Evolutionary conservation across 2,797 vertebrate genomes (phyloP).

Genomic region (Scolopax rusticola): DNA sequence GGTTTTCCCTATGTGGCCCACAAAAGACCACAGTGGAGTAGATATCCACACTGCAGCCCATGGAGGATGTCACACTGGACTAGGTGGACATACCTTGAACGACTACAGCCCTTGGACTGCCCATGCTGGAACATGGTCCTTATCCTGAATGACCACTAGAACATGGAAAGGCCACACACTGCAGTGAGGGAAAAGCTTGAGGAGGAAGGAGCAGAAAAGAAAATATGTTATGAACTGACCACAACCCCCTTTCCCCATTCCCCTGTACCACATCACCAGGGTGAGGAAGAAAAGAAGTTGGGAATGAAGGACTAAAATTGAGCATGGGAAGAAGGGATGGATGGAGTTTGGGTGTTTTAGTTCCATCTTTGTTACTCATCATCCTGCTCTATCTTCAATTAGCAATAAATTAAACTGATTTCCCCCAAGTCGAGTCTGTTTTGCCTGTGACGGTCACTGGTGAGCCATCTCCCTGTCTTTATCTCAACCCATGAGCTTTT

Average conservation of each 20-base stretch:
- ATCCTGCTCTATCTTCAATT: neutral
- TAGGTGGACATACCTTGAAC: neutral
- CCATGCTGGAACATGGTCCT: rapidly evolving
- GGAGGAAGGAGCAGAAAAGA: neutral
- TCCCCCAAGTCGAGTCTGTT: rapidly evolving
- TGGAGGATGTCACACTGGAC: rapidly evolving
- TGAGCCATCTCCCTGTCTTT: neutral
- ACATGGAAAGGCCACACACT: neutral
- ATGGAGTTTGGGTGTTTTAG: rapidly evolving
- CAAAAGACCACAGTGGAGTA: rapidly evolving
- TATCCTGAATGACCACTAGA: neutral
- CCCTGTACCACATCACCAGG: rapidly evolving
- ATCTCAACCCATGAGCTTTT: rapidly evolving
- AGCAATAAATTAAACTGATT: neutral
- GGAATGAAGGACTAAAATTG: neutral
- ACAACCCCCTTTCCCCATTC: rapidly evolving
- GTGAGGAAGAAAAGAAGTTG: neutral
- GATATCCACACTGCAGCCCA: neutral
- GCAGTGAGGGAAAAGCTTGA: rapidly evolving
- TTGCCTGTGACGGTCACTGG: rapidly evolving
- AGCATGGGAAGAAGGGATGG: rapidly evolving
- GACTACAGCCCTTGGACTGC: neutral
- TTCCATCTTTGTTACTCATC: neutral
- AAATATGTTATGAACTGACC: too few relatives aligned
- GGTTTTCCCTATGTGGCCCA: neutral